Evolutionary conservation across 2,113 vertebrate genomes (phyloP).

Genomic region (Micromys minutus): DNA sequence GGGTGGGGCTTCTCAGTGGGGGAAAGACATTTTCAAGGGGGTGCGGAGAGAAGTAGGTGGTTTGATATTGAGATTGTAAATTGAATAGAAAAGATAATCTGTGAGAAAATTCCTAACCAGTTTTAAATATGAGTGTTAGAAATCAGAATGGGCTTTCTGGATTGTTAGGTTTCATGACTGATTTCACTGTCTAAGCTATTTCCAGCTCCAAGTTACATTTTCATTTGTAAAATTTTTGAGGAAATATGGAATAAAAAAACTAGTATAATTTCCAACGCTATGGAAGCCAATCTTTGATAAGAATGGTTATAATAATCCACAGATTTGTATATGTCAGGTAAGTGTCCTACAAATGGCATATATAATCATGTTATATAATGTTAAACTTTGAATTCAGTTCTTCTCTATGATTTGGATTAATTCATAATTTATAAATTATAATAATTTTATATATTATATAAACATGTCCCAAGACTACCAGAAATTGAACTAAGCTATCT

Average conservation of each 20-base stretch:
- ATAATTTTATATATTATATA: not conserved
- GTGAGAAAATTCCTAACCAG: no score
- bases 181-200: not conserved
- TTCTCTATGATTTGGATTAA: not conserved
- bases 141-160: not conserved
- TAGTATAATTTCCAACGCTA: not conserved
- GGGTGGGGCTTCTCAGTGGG: no score
- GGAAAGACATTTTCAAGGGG: no score
- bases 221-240: not conserved
- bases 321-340: not conserved
- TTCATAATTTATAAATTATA: not conserved
- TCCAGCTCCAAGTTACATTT: not conserved
- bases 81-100: no score
- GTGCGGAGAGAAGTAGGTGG: no score
- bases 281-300: not conserved
- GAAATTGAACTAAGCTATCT: not conserved
- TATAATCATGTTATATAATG: not conserved
- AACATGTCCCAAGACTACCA: no score
- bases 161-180: not conserved
- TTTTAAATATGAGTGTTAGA: not conserved
- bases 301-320: not conserved
- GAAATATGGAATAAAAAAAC: not conserved
- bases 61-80: no score
- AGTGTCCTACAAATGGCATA: not conserved
- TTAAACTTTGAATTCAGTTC: not conserved